Evolutionary conservation across 2,888 invertebrate genomes (phyloP).

Genomic region (Esperia sulphurella): DNA sequence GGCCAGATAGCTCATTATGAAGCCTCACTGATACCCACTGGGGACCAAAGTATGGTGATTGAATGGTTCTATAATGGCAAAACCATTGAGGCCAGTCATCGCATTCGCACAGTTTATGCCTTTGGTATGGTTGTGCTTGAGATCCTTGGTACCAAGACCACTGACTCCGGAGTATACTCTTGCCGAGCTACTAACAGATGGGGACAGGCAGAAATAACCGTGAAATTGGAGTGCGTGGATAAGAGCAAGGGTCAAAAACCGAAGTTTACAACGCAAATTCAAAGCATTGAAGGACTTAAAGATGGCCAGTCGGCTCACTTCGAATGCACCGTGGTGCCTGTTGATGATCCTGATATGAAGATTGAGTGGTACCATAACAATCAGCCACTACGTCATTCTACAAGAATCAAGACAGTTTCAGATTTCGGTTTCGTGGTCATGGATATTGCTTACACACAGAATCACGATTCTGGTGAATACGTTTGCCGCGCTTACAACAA

Average conservation of each 20-base stretch:
- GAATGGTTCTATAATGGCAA: constrained; percentile 98
- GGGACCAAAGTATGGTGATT: constrained; percentile 95
- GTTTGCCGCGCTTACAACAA: constrained; percentile 95
- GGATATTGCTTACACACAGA: constrained; percentile 96
- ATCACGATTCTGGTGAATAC: constrained; percentile 95
- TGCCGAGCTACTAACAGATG: constrained; percentile 94
- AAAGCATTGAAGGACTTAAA: constrained; percentile 89
- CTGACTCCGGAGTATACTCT: constrained; percentile 94
- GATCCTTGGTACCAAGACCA: constrained; percentile 94
- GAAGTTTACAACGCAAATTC: constrained; percentile 92
- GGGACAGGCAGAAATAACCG: constrained; percentile 92
- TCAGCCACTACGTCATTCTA: constrained; percentile 91
- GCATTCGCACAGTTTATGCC: constrained; percentile 95
- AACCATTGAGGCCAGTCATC: constrained; percentile 91
- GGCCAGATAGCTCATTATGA: constrained; percentile 99
- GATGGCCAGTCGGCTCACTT: constrained; percentile 97
- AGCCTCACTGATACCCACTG: constrained; percentile 95
- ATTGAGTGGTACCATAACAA: constrained; percentile 99
- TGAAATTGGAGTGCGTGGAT: constrained; percentile 89
- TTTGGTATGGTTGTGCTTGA: constrained; percentile 99
- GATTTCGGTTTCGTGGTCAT: constrained; percentile 97
- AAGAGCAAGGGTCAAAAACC: constrained; percentile 92
- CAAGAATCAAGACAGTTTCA: constrained; percentile 94
- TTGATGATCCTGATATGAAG: constrained; percentile 95
- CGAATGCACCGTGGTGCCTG: constrained; percentile 95